Base-by-base conservation (phyloP, 1,140 invertebrate species). In the Bacillus rossius region DNA sequence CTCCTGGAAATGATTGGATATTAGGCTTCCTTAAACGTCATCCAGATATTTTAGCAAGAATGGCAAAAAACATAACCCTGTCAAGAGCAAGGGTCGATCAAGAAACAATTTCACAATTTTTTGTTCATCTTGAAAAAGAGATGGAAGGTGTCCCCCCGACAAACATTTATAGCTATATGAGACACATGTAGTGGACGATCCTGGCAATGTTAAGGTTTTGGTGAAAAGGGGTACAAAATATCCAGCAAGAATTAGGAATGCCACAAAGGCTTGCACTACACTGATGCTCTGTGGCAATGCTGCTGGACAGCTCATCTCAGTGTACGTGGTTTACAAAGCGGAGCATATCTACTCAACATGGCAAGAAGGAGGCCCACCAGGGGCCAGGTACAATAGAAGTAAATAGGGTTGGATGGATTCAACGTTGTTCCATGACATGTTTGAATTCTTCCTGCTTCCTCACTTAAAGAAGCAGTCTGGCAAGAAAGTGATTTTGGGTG, bases 261-360 rank as follows among this genome's bases (percentile, higher is more conserved):
- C 38, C n/a, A n/a, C n/a, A n/a, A n/a, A n/a, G n/a, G n/a, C n/a
- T n/a, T n/a, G n/a, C n/a, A n/a, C n/a, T n/a, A 59, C 57, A 25
- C 14, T 67, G 8, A 65, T 69, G 67, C 61, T 68, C 55, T 64
- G 56, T 60, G 67, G 56, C 42, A 55, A 57, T 29, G 61, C 59
- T 41, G 42, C 48, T 51, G 65, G 65, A 1, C 40, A 19, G 10
- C 19, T 62, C 10, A 41, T 66, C 1, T 62, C 64, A 7, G 37
- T 41, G 7, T 64, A 62, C 61, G 61, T 66, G 3, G 57, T 62
- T 20, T 67, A 65, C 47, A 67, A 63, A 43, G 53, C 64, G n/a
- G 57, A 60, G n/a, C 23, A 59, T 60, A 25, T 65, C 14, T 60
- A 55, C 40, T 49, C 57, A 26, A 61, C 57, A 7, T 68, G 64